Base-by-base conservation (phyloP, 2,888 invertebrate species). In the Drosophila antonietae region DNA sequence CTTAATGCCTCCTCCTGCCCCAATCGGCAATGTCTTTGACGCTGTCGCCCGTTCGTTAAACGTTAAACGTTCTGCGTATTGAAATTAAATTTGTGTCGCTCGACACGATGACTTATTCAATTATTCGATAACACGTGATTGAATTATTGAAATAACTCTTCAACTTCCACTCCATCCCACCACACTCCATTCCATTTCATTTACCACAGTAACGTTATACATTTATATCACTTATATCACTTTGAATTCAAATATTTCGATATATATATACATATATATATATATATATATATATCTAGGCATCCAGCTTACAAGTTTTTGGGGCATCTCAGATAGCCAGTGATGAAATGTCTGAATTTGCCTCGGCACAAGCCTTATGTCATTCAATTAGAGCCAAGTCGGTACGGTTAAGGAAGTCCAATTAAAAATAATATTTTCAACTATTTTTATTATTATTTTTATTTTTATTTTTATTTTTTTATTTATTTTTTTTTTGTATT, bases 121-220 rank as follows among this genome's bases (percentile, higher is more conserved):
- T 88, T 86, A 77, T 88, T 86, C 83, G 80, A 86, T 88, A 79
- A 80, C 88, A 88, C 88, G 86, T 86, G 86, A 86, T 86, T 86
- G 86, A 86, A 86, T 88, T 86, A 86, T 86, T 88, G 88, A 88
- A 84, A 81, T 73, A 66, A 63, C 62, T 71, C 52, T 58, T 46
- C 52, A 28, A 31, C 23, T 46, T 31, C 47, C 20, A 31, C 53
- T 71, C 43, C 47, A 15, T 23, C 35, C 56, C 14, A 6, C 28
- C 28, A 28, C 6, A 28, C 28, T 28, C 28, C 5, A 28, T 28
- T 28, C 6, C 28, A 28, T 28, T 28, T 4, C 28, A 28, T 28
- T 28, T n/a, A n/a, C 5, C 28, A 28, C 15, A 47, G 28, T 37
- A 9, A 37, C 20, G n/a, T 6, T n/a, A 44, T 39, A 37, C 35